A percentile compares a stretch with the other conserved stretches of the same genome.
These are phyloP conservation scores for Drosophila tristis DNA, from an alignment of 1,140 invertebrate genomes.

Conservation along the genomic window DNA sequence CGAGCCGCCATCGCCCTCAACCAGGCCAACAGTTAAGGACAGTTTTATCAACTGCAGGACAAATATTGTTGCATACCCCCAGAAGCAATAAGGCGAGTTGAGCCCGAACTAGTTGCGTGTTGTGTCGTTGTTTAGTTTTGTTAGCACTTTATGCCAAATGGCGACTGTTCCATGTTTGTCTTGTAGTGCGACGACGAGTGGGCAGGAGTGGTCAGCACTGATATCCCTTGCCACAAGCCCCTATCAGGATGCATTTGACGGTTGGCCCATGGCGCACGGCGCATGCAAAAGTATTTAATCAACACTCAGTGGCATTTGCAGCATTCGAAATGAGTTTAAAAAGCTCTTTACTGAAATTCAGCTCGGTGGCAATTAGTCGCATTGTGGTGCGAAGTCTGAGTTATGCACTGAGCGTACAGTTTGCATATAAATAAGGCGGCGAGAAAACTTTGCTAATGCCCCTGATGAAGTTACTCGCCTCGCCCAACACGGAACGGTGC, in stretches of 20 bases:
- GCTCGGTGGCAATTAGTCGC: slow-evolving; percentile 40
- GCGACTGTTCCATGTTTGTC: slow-evolving; percentile 34
- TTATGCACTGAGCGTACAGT: slow-evolving; percentile 25
- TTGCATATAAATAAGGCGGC: slow-evolving; percentile 60
- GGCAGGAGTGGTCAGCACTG: slow-evolving; percentile 30
- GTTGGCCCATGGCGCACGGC: slow-evolving; percentile 13
- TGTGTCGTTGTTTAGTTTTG: slow-evolving; percentile 41
- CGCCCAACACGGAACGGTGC: too few species aligned
- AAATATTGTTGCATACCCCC: slow-evolving; percentile 62
- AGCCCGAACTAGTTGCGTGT: slow-evolving; percentile 45
- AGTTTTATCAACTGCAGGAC: slow-evolving; percentile 59
- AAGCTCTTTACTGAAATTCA: not conserved
- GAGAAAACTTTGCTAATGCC: slow-evolving; percentile 58
- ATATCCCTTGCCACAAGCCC: slow-evolving; percentile 22
- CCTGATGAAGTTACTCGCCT: slow-evolving; percentile 51
- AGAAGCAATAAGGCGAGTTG: slow-evolving; percentile 46
- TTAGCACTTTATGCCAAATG: slow-evolving; percentile 47
- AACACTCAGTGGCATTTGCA: slow-evolving; percentile 44
- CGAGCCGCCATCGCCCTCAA: not conserved
- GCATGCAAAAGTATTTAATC: slow-evolving; percentile 63
- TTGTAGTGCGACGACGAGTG: slow-evolving; percentile 35
- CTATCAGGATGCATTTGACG: slow-evolving; percentile 45
- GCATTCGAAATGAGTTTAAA: slow-evolving; percentile 19
- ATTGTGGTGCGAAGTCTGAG: slow-evolving; percentile 29
- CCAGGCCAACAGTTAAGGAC: slow-evolving; percentile 31